phyloP scores from a whole-genome alignment of 2,113 vertebrate genomes.

The rabbit (Oryctolagus cuniculus) region mOryCun1.1 NC_091434.1:110175001-110175500 shows the following conservation, averaged over 20 bases:
- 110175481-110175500: too few species aligned
- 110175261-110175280: background rate
- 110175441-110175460: too few species aligned
- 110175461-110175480: too few species aligned
- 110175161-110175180: background rate
- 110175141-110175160: background rate
- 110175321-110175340: too few species aligned
- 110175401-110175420: too few species aligned
- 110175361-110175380: too few species aligned
- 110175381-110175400: too few species aligned
- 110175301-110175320: too few species aligned
- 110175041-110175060: background rate
- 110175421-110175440: too few species aligned
- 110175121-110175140: background rate
- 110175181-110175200: background rate
- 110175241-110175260: background rate
- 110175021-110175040: background rate
- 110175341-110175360: too few species aligned
- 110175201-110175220: background rate
- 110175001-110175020: background rate
- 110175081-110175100: background rate
- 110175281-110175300: background rate
- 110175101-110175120: constrained; percentile 10
- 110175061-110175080: background rate
- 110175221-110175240: background rate